Percentiles rank a stretch among this genome's conserved stretches.
These are phyloP conservation scores for Dendronephthya gigantea DNA, from an alignment of 64 coral and sea anemone species.

Conservation along the genomic window DNA sequence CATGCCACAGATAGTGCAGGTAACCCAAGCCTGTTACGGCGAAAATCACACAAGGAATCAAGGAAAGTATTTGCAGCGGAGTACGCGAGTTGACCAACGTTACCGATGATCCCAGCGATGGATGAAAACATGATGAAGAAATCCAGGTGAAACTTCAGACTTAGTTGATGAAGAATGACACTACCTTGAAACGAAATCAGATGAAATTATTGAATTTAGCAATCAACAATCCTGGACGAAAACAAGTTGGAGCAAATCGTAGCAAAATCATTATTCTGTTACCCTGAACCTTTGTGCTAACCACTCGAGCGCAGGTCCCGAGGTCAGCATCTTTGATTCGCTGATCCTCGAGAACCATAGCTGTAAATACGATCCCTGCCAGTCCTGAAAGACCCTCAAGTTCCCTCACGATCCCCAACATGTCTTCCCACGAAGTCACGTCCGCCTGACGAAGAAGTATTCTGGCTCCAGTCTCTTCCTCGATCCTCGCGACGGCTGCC, in stretches of 20 bases:
- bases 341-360: constrained; percentile 58
- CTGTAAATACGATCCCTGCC: constrained; percentile 54
- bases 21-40: constrained; percentile 38
- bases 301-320: constrained; percentile 22
- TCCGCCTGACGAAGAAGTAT: constrained; percentile 31
- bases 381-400: constrained; percentile 51
- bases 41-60: constrained; percentile 46
- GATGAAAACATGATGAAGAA: constrained; percentile 68
- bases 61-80: constrained; percentile 45
- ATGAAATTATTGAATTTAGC: neutral
- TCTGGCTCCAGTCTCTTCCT: constrained; percentile 36
- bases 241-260: neutral
- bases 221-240: too few species aligned
- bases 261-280: neutral
- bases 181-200: constrained; percentile 17
- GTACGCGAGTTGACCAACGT: constrained; percentile 30
- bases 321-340: constrained; percentile 38
- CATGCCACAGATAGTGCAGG: constrained; percentile 56
- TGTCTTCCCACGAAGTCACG: neutral
- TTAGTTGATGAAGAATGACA: constrained; percentile 48
- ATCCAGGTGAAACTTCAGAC: constrained; percentile 47
- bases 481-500: constrained; percentile 27
- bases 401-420: constrained; percentile 3
- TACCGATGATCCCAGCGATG: constrained; percentile 39
- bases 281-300: constrained; percentile 65